A percentile compares a stretch with the other conserved stretches of the same genome.
phyloP scores from a whole-genome alignment of 2,888 invertebrate species.

The Meteorus colon region DNA sequence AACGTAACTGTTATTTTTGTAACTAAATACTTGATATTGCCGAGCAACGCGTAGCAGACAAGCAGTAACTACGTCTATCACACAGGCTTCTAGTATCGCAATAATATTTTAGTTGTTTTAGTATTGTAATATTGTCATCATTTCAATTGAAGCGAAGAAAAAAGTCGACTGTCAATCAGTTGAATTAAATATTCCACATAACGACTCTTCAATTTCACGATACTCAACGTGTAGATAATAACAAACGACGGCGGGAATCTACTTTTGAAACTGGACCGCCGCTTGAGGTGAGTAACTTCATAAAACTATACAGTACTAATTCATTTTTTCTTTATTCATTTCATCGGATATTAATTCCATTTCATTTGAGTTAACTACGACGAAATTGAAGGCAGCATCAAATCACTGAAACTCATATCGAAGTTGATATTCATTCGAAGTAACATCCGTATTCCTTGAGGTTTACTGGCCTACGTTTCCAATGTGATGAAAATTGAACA shows the following conservation, averaged over 20 bases:
- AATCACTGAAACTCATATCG: no score
- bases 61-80: no score
- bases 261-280: conserved; percentile 69
- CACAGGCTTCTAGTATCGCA: no score
- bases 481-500: no score
- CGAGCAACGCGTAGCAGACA: not conserved
- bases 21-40: not conserved
- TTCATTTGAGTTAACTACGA: no score
- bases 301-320: conserved; percentile 11
- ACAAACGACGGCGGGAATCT: conserved; percentile 55
- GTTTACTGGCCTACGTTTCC: not conserved
- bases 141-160: not conserved
- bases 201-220: no score
- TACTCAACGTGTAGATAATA: conserved; percentile 7
- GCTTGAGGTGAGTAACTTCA: conserved; percentile 64
- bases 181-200: not conserved
- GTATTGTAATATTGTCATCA: not conserved
- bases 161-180: not conserved
- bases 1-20: conserved; percentile 38
- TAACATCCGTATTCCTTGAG: not conserved
- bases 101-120: not conserved
- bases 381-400: no score
- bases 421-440: not conserved
- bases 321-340: not conserved
- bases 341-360: not conserved